Conservation (phyloP, 2,113 vertebrate species). For the Ramphastos sulfuratus region DNA sequence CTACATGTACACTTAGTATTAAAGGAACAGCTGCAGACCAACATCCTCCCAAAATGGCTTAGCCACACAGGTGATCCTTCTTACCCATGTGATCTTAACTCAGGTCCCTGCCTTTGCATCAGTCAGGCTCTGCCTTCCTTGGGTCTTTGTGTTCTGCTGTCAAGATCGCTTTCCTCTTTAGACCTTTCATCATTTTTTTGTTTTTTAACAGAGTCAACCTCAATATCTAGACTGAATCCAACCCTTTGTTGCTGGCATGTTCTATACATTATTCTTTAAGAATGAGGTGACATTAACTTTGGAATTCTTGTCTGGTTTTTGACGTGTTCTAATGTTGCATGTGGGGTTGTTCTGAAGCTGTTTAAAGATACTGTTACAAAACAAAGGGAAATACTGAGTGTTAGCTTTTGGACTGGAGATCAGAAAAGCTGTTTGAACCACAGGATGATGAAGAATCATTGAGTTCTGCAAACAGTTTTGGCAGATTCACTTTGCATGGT, state of each 20-base stretch:
- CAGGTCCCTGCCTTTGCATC: not conserved
- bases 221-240: not conserved
- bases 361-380: not conserved
- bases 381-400: not conserved
- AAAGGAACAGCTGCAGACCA: not conserved
- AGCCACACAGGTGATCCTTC: not conserved
- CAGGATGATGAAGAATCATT: constrained; percentile 12
- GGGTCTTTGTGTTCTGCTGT: not conserved
- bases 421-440: constrained; percentile 33
- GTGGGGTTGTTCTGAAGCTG: constrained; percentile 20
- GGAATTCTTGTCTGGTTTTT: not conserved
- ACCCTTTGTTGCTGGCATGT: not conserved
- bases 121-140: not conserved
- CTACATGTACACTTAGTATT: not conserved
- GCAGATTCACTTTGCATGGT: constrained; percentile 7
- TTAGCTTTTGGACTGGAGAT: constrained; percentile 46
- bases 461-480: constrained; percentile 9
- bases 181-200: not conserved
- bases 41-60: not conserved
- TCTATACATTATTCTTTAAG: not conserved
- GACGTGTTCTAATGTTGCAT: constrained; percentile 10
- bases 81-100: not conserved
- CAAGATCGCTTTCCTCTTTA: not conserved
- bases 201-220: not conserved
- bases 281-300: constrained; percentile 31